phyloP scores from a whole-genome alignment of 2,113 vertebrate species.

The Meriones unguiculatus region DNA sequence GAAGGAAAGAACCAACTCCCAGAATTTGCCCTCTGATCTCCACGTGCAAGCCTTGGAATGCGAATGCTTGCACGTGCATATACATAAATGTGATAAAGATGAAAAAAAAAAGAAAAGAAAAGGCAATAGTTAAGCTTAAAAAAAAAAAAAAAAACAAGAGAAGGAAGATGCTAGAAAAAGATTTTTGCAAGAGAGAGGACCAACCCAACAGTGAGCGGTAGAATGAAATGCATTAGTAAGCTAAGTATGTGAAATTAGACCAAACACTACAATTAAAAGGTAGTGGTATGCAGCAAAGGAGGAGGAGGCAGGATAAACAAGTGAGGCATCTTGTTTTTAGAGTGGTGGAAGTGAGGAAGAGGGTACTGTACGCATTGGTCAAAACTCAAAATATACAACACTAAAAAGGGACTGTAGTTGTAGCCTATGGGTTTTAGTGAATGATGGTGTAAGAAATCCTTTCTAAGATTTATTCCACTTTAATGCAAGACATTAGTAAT shows the following conservation, averaged over 20 bases:
- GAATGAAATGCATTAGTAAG: neutral
- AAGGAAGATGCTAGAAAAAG: neutral
- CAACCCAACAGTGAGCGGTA: neutral
- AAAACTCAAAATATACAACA: neutral
- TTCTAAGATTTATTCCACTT: neutral
- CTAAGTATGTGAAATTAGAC: neutral
- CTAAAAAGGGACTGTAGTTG: neutral
- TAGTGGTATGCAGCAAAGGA: no score
- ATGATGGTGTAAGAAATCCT: no score
- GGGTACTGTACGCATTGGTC: no score
- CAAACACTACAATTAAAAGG: neutral
- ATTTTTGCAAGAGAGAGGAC: neutral
- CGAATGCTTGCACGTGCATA: neutral
- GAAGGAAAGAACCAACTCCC: neutral
- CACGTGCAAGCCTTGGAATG: neutral
- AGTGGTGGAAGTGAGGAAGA: neutral
- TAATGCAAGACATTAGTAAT: neutral
- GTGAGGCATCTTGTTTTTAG: neutral
- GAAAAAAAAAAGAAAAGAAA: neutral
- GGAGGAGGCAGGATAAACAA: no score
- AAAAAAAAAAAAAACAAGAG: neutral
- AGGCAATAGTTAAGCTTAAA: neutral
- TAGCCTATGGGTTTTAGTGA: neutral
- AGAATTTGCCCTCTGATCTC: neutral
- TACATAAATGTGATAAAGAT: neutral